Percentiles rank a stretch among this genome's conserved stretches.
These are phyloP conservation scores for Monochamus alternatus DNA, from an alignment of 2,888 invertebrate genomes.

Conservation along the genomic window DNA sequence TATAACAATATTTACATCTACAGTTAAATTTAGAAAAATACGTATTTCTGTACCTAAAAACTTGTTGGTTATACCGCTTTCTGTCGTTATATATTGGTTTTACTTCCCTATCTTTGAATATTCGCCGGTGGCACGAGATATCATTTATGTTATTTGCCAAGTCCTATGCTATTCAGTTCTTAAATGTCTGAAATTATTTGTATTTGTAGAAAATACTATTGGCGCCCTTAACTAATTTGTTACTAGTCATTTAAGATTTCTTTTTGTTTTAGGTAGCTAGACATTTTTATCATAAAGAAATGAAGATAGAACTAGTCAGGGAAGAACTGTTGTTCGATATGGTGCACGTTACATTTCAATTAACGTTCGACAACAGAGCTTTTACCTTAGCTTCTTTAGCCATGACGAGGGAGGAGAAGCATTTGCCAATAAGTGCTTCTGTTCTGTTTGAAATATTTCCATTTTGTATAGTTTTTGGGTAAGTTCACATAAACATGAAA, in stretches of 20 bases:
- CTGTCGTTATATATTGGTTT: too few relatives aligned
- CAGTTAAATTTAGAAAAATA: too few relatives aligned
- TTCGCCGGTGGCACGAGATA: too few relatives aligned
- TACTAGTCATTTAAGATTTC: background rate
- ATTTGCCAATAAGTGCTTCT: constrained; percentile 89
- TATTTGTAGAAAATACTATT: too few relatives aligned
- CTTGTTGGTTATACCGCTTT: too few relatives aligned
- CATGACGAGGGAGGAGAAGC: constrained; percentile 91
- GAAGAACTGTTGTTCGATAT: constrained; percentile 93
- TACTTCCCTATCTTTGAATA: too few relatives aligned
- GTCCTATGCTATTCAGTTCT: too few relatives aligned
- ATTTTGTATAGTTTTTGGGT: constrained; percentile 97
- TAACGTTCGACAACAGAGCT: constrained; percentile 95
- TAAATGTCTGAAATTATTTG: too few relatives aligned
- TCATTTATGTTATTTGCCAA: too few relatives aligned
- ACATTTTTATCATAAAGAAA: constrained; percentile 95
- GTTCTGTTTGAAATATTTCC: constrained; percentile 97
- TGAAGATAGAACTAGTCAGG: constrained; percentile 90
- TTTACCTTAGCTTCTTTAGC: constrained; percentile 88
- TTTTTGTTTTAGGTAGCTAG: constrained; percentile 81
- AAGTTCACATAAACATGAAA: constrained; percentile 65
- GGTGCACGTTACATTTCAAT: constrained; percentile 93
- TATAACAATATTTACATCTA: too few relatives aligned
- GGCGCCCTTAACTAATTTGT: background rate
- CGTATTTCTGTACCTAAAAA: too few relatives aligned